Percentiles rank a stretch among this genome's conserved stretches.
These are phyloP conservation scores for Hypomecis atomaria DNA, from an alignment of 2,888 invertebrate genomes.

Conservation along the genomic window DNA sequence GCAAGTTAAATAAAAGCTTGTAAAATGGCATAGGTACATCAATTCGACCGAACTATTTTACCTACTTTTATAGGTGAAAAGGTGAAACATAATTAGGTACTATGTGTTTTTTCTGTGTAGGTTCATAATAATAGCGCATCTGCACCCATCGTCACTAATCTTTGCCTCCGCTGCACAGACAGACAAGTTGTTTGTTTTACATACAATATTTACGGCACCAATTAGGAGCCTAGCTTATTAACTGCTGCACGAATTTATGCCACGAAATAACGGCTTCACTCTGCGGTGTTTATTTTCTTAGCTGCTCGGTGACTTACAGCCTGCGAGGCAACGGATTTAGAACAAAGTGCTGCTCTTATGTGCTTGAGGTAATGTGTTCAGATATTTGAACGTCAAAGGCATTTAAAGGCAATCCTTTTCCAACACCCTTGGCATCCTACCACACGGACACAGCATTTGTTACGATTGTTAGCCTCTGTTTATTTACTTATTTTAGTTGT, in stretches of 20 bases:
- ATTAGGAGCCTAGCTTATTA: conserved; percentile 76
- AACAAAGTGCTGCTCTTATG: conserved; percentile 30
- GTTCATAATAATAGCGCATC: background rate
- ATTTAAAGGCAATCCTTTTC: too few species aligned
- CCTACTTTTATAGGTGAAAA: too few species aligned
- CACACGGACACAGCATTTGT: too few species aligned
- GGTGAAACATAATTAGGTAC: too few species aligned
- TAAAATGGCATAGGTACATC: too few species aligned
- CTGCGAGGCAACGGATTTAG: conserved; percentile 28
- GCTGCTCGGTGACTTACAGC: conserved; percentile 57
- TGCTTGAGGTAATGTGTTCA: conserved; percentile 5
- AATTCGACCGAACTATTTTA: too few species aligned
- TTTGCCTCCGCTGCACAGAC: conserved; percentile 52
- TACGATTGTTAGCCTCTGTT: too few species aligned
- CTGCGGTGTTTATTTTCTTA: conserved; percentile 61
- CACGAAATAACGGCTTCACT: conserved; percentile 58
- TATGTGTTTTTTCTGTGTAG: background rate
- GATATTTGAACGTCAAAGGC: too few species aligned
- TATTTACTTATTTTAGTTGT: too few species aligned
- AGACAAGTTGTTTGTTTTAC: conserved; percentile 73
- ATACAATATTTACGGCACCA: conserved; percentile 75
- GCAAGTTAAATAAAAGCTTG: too few species aligned
- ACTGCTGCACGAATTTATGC: conserved; percentile 69
- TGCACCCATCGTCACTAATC: conserved; percentile 41
- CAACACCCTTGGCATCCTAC: too few species aligned